These are phyloP conservation scores for Gallinago paraguaiae DNA, from an alignment of 2,113 vertebrate genomes.

Conservation along the genomic window DNA sequence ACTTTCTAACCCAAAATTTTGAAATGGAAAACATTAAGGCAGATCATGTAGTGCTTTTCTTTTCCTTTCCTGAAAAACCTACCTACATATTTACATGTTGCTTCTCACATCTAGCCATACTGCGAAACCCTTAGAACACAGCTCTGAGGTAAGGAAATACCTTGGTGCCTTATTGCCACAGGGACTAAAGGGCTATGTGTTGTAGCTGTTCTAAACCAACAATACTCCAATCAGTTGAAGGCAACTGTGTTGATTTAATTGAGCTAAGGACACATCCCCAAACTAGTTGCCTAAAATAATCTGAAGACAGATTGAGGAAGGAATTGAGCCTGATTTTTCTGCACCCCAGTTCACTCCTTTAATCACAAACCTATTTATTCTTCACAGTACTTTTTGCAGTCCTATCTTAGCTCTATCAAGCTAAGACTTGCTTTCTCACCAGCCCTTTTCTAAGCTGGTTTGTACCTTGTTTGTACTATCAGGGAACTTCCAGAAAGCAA, in stretches of 20 bases:
- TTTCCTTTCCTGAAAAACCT: not conserved
- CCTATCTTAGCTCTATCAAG: not conserved
- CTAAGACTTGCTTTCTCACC: not conserved
- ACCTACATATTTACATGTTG: not conserved
- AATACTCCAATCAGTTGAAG: not conserved
- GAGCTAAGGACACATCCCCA: not conserved
- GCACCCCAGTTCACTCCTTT: not conserved
- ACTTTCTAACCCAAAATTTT: not conserved
- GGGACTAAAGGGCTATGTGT: not conserved
- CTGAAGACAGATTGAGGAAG: not conserved
- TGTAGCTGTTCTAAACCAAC: not conserved
- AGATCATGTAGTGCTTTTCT: not conserved
- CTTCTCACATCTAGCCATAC: not conserved
- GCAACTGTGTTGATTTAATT: not conserved
- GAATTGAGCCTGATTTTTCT: not conserved
- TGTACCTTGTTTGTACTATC: not conserved
- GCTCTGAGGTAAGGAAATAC: not conserved
- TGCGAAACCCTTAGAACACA: not conserved
- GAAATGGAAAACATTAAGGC: not conserved
- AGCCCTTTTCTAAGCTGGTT: not conserved
- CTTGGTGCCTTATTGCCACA: not conserved
- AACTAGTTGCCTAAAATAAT: not conserved
- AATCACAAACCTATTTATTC: not conserved
- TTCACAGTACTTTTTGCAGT: not conserved
- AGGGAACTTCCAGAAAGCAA: not conserved